Conservation (phyloP, 2,888 invertebrate species). For the Eledona agricola region DNA sequence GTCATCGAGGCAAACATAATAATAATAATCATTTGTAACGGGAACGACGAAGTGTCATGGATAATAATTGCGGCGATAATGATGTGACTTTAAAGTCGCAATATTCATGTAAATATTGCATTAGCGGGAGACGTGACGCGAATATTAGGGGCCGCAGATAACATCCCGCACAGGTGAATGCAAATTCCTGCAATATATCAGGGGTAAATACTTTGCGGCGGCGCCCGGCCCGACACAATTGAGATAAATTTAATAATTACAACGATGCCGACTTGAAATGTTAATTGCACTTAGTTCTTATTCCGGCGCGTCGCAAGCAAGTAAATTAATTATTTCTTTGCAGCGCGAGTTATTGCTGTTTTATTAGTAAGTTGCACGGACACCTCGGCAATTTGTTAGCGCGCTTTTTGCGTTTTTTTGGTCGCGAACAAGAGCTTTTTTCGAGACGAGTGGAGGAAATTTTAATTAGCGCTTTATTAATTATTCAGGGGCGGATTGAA, state of each 20-base stretch:
- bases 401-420: conserved; percentile 7
- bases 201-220: conserved; percentile 13
- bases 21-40: no score
- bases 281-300: conserved; percentile 21
- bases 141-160: conserved; percentile 7
- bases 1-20: not conserved
- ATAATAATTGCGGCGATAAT: not conserved
- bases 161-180: no score
- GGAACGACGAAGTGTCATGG: conserved; percentile 1
- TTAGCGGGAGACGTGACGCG: not conserved
- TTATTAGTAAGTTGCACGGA: conserved; percentile 6
- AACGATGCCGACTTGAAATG: conserved; percentile 19
- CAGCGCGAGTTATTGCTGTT: not conserved
- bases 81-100: conserved; percentile 2
- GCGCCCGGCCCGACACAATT: conserved; percentile 16
- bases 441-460: conserved; percentile 1
- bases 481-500: conserved; percentile 23
- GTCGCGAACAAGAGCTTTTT: conserved; percentile 12
- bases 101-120: conserved; percentile 5
- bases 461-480: conserved; percentile 31
- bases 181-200: no score
- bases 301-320: conserved; percentile 2
- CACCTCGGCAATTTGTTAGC: conserved; percentile 16
- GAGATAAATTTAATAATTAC: conserved; percentile 33
- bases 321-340: not conserved